phyloP scores from a whole-genome alignment of 2,888 invertebrate species.

The Hemithea aestivaria region DNA sequence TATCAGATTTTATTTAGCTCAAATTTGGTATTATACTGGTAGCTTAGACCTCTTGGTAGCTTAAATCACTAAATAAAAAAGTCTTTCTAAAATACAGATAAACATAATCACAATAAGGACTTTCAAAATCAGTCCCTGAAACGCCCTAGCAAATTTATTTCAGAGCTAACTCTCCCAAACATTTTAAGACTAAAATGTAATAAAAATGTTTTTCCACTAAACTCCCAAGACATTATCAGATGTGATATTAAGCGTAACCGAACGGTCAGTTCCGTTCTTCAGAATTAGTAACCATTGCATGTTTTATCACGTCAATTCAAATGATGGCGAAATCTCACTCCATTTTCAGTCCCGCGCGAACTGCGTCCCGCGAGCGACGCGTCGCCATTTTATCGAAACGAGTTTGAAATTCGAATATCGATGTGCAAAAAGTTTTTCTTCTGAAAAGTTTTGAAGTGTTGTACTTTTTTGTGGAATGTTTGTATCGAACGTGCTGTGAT shows the following conservation, averaged over 20 bases:
- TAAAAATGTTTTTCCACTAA: too few species aligned
- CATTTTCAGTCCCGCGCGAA: conserved; percentile 63
- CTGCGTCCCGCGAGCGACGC: conserved; percentile 60
- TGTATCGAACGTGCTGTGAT: too few species aligned
- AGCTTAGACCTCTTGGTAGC: too few species aligned
- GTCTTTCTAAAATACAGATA: too few species aligned
- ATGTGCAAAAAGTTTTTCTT: conserved; percentile 31
- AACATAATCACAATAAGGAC: too few species aligned
- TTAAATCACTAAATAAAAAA: too few species aligned
- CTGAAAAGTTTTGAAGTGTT: conserved; percentile 8
- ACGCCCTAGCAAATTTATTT: too few species aligned
- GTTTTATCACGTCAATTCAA: conserved; percentile 48
- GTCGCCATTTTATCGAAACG: conserved; percentile 32
- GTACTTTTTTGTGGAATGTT: conserved; percentile 6
- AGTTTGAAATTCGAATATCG: conserved; percentile 33
- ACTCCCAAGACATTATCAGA: conserved; percentile 3
- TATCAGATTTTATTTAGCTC: too few species aligned
- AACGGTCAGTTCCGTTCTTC: conserved; percentile 16
- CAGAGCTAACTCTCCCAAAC: too few species aligned
- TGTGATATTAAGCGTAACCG: conserved; percentile 5
- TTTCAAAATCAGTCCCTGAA: too few species aligned
- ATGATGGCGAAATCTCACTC: conserved; percentile 44
- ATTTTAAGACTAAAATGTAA: too few species aligned
- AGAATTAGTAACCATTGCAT: conserved; percentile 17
- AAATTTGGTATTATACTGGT: too few species aligned